Evolutionary conservation across 2,888 invertebrate species (phyloP), one percentile per base, ranked within the genome.

Genomic region (Limnephilus rhombicus): DNA sequence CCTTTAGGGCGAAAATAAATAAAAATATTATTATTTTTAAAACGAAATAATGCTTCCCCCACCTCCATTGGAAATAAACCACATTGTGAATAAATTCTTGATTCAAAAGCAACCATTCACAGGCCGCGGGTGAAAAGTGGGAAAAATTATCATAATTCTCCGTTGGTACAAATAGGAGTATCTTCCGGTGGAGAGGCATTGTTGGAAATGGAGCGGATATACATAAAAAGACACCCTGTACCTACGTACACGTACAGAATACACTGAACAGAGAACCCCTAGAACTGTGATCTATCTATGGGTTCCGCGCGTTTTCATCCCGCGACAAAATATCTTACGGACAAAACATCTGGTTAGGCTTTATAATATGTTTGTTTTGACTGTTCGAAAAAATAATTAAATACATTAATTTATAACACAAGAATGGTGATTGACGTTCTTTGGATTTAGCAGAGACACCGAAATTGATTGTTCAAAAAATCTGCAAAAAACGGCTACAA

Each of bases 91-190:
- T 68, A 68, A 24, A 68, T 68, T 68, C 24, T 68, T 68, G 68
- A 68, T 68, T 68, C 68, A 68, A 68, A 68, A 68, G 24, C 68
- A 68, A 68, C 68, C 68, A 68, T 68, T 68, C 68, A 68, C 68
- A 68, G 68, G 68, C 68, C 24, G 68, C 9, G 68, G 68, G n/a
- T 68, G 68, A 68, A 68, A 68, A 68, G 68, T 68, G 68, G 68
- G 68, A 68, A 68, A 68, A 68, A 68, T 68, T 68, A 68, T 68
- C 68, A 68, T 68, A 68, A 68, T 68, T 68, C 68, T n/a, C 68
- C 24, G 24, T n/a, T 68, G 68, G n/a, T 68, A 68, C 68, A 68
- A 68, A 68, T 68, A 68, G 68, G 68, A 68, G n/a, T 68, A 68
- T 68, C 68, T 68, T 68, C 68, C n/a, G 24, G 53, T 2, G 68